Conservation (phyloP, 1,140 invertebrate genomes). For the Bilobella aurantiaca region DNA sequence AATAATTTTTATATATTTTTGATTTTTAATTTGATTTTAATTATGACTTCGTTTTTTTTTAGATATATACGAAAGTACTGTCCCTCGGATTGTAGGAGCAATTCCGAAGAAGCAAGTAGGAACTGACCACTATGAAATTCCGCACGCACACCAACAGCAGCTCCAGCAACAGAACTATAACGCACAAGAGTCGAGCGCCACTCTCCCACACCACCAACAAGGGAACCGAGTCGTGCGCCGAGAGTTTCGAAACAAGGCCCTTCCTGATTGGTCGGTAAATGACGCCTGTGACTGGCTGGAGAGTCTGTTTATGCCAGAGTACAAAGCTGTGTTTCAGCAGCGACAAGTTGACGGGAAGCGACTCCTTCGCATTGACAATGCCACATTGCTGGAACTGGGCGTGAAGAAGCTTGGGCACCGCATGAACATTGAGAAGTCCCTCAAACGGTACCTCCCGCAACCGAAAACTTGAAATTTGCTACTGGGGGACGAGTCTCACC, state of each 20-base stretch:
- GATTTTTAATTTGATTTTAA: background rate
- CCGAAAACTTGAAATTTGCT: constrained; percentile 26
- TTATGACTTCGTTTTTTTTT: constrained; percentile 6
- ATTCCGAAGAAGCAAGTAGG: constrained; percentile 51
- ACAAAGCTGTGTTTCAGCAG: constrained; percentile 43
- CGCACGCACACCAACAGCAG: constrained; percentile 26
- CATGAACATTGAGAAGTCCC: constrained; percentile 45
- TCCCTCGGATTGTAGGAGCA: constrained; percentile 58
- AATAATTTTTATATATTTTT: background rate
- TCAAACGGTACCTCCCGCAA: constrained; percentile 37
- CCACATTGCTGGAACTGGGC: constrained; percentile 44
- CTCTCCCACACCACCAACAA: constrained; percentile 31
- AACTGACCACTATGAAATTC: constrained; percentile 34
- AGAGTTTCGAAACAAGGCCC: constrained; percentile 40
- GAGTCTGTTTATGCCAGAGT: constrained; percentile 45
- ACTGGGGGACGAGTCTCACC: constrained; percentile 3
- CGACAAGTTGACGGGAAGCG: constrained; percentile 43
- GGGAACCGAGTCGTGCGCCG: constrained; percentile 16
- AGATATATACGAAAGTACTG: constrained; percentile 33
- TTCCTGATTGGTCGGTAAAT: constrained; percentile 43
- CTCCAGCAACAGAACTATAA: constrained; percentile 43
- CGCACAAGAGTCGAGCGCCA: constrained; percentile 41
- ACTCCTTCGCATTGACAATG: constrained; percentile 45
- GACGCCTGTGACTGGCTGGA: constrained; percentile 48
- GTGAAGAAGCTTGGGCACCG: constrained; percentile 48